A percentile compares a stretch with the other conserved stretches of the same genome.
These are phyloP conservation scores for Drosophila tanythrix DNA, from an alignment of 2,888 invertebrate genomes.

Conservation along the genomic window DNA sequence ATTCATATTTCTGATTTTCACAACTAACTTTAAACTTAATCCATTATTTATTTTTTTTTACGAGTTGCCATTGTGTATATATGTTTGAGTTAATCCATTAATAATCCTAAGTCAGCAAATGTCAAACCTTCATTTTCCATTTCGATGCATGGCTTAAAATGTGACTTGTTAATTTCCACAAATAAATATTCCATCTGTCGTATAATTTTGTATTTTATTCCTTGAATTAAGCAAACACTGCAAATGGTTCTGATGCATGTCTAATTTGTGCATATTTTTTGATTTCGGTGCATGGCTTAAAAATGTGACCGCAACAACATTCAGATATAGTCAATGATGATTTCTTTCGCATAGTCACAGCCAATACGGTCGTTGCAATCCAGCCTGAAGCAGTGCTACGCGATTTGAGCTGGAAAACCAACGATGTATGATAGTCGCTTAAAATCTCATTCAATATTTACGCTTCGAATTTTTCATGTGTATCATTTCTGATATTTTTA, in stretches of 20 bases:
- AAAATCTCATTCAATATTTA: constrained; percentile 78
- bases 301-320: constrained; percentile 25
- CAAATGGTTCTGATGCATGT: background rate
- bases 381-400: constrained; percentile 7
- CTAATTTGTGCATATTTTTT: background rate
- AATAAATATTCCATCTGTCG: background rate
- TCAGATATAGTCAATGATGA: constrained; percentile 11
- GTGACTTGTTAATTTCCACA: background rate
- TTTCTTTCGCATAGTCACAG: constrained; percentile 24
- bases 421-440: constrained; percentile 68
- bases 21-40: background rate
- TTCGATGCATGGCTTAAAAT: background rate
- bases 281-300: background rate
- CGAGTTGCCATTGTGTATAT: background rate
- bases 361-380: constrained; percentile 14
- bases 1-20: background rate
- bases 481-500: constrained; percentile 54
- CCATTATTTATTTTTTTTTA: background rate
- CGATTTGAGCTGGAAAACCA: constrained; percentile 34
- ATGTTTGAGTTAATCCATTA: background rate
- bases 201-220: background rate
- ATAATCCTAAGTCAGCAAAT: background rate
- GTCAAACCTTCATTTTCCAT: background rate
- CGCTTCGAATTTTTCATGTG: constrained; percentile 62
- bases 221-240: background rate